Base-by-base conservation (phyloP, 2,888 invertebrate genomes). In the Pollenia griseotomentosa region DNA sequence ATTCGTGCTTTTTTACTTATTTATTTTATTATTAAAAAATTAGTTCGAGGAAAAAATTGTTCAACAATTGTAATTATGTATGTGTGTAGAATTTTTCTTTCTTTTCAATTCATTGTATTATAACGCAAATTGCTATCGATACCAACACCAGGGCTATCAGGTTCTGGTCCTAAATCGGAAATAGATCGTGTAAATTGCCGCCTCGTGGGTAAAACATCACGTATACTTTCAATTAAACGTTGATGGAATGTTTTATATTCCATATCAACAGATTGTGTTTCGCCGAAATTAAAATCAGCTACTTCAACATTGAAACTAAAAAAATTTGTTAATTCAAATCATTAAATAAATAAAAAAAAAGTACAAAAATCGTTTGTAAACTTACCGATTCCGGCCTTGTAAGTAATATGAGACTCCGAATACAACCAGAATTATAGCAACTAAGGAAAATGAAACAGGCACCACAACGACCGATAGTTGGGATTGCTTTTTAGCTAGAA, bases 261-360 rank as follows among this genome's bases (percentile, higher is more conserved):
- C 94, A 97, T 95, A 89, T 97, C 97, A 16, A 96, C 95, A 89
- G 95, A 96, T 91, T 95, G 95, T 1, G 93, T 93, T 90, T 96
- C 96, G 0, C 97, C 97, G 92, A 98, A 98, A 93, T 98, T 97
- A 91, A 98, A 98, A 93, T 98, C 97, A 0, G 98, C 98, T 14
- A 97, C 97, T 94, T 98, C 98, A 65, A 98, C 95, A 2, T 95
- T 96, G 90, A 96, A 96, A 89, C 96, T 96, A 93, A 7, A 93
- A 93, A 85, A 79, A 68, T 16, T 33, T 33, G 33, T 33, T 40
- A 53, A 61, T 9, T 0, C 0, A 46, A 40, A 63, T 53, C n/a
- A 46, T 1, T 9, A 51, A 53, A 70, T 1, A 68, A 65, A 53
- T n/a, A 59, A 14, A 14, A 63, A n/a, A 1, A 44, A 19, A 12